Base-by-base conservation (phyloP, 2,888 invertebrate species). In the Drosophila yooni region DNA sequence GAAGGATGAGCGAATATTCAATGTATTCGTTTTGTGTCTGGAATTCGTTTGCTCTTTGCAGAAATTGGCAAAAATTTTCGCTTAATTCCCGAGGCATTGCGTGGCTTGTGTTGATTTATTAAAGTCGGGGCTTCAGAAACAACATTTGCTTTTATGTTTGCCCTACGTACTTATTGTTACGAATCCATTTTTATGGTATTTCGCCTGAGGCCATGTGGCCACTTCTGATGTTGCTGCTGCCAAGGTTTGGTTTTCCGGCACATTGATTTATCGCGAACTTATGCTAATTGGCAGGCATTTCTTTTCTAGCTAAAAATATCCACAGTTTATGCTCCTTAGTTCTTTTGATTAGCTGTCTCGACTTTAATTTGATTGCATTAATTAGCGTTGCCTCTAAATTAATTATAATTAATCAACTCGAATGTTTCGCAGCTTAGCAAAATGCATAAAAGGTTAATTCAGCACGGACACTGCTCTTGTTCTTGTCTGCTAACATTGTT, bases 251-350 rank as follows among this genome's bases (percentile, higher is more conserved):
- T 25, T 46, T 46, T 25, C 46, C 25, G 21, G 8, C 69, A 74
- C 83, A 75, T 88, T 83, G 83, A 83, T 83, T 83, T 78, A 81
- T 76, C 50, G 76, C 75, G 70, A 86, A 74, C 76, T 88, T 90
- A 85, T 85, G 90, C 89, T 86, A 85, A 85, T 85, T 89, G 89
- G 69, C 52, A 52, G 57, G 69, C 71, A 77, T 72, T 82, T 66
- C 60, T 54, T 63, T 66, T 56, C 29, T 11, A 62, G 51, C 72
- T 85, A 82, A 79, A 89, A 70, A 89, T 84, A 84, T 67, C 25
- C 7, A 36, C 43, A 13, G 56, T 40, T 64, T 31, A 43, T 36
- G 64, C 48, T 38, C 25, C 59, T 51, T 27, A 29, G 52, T 53
- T 67, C 40, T 53, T 10, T 64, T 80, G 65, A 74, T 74, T 76